Evolutionary conservation across 1,140 invertebrate genomes (phyloP).

Genomic region (Sogatella furcifera): DNA sequence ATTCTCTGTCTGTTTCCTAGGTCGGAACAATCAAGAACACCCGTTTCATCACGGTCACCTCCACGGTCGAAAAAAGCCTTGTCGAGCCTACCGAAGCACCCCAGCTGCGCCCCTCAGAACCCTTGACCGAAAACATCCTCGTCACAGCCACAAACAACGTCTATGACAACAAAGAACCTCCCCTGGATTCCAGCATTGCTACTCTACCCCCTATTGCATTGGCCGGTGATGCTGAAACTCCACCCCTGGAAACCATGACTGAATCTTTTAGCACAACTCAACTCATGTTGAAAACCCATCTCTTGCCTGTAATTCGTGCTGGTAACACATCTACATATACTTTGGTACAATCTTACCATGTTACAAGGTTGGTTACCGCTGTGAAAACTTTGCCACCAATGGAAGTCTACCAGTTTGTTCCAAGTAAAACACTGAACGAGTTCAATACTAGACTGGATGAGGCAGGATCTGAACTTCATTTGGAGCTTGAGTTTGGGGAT

Average conservation of each 20-base stretch:
- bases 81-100: slow-evolving; percentile 41
- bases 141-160: slow-evolving; percentile 51
- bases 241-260: slow-evolving; percentile 74
- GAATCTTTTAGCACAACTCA: slow-evolving; percentile 85
- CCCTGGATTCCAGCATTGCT: slow-evolving; percentile 62
- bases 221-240: slow-evolving; percentile 60
- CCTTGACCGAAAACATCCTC: slow-evolving; percentile 75
- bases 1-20: slow-evolving; percentile 37
- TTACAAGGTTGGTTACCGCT: slow-evolving; percentile 73
- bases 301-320: slow-evolving; percentile 64
- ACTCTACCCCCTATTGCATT: slow-evolving; percentile 69
- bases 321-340: slow-evolving; percentile 62
- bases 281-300: slow-evolving; percentile 72
- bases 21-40: slow-evolving; percentile 78
- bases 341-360: slow-evolving; percentile 75
- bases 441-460: slow-evolving; percentile 77
- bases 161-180: slow-evolving; percentile 46
- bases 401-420: slow-evolving; percentile 75
- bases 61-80: slow-evolving; percentile 64
- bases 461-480: slow-evolving; percentile 74
- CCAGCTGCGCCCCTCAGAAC: slow-evolving; percentile 44
- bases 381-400: slow-evolving; percentile 78
- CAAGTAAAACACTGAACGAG: slow-evolving; percentile 77
- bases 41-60: slow-evolving; percentile 71
- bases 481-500: slow-evolving; percentile 74